Evolutionary conservation across 2,113 vertebrate genomes (phyloP).

Genomic region (Apaloderma vittatum): DNA sequence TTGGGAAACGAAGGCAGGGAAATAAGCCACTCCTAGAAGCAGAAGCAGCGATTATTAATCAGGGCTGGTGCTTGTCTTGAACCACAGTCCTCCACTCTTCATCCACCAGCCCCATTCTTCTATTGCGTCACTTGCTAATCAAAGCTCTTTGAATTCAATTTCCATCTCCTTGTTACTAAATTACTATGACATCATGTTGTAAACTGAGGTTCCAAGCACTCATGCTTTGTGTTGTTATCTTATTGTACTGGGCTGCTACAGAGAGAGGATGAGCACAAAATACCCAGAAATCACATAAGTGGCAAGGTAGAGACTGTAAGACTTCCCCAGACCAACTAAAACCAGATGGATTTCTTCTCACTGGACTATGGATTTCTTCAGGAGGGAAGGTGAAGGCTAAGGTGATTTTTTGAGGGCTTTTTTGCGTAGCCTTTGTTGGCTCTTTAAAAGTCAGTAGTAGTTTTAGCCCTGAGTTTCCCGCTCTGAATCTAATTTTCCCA

Average conservation of each 20-base stretch:
- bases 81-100: background rate
- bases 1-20: background rate
- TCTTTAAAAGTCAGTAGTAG: background rate
- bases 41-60: background rate
- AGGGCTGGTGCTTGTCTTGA: background rate
- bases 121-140: background rate
- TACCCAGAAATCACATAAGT: background rate
- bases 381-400: background rate
- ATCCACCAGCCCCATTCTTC: background rate
- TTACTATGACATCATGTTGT: fast-evolving
- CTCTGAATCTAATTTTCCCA: constrained; percentile 10
- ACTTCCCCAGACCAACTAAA: background rate
- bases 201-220: background rate
- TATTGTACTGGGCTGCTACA: background rate
- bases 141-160: background rate
- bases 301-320: background rate
- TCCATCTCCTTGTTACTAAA: background rate
- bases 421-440: background rate
- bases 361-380: fast-evolving
- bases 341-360: background rate
- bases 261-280: background rate
- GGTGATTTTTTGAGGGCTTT: background rate
- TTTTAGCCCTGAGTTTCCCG: background rate
- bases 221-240: background rate
- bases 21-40: background rate